phyloP scores from a whole-genome alignment of 2,797 vertebrate genomes.

The Acanthurus lineatus region DNA sequence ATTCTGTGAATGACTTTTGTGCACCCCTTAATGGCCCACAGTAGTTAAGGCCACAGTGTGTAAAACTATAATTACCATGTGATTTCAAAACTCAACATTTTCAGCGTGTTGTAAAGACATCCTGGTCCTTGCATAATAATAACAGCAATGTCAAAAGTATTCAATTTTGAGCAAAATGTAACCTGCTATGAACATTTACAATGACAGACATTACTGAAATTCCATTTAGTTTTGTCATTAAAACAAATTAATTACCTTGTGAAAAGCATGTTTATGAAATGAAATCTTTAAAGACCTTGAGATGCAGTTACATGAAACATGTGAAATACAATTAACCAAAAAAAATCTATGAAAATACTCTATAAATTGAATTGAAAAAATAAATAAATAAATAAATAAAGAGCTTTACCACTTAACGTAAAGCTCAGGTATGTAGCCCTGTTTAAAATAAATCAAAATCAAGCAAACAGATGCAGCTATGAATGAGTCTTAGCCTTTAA shows the following conservation, averaged over 20 bases:
- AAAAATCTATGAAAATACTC: constrained; percentile 36
- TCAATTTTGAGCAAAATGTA: constrained; percentile 67
- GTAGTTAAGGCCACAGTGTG: constrained; percentile 86
- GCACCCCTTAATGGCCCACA: constrained; percentile 85
- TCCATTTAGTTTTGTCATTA: constrained; percentile 70
- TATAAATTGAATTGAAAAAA: constrained; percentile 27
- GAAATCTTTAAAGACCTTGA: constrained; percentile 68
- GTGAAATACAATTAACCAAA: constrained; percentile 36
- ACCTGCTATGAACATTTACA: constrained; percentile 74
- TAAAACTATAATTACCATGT: constrained; percentile 87
- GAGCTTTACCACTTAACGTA: constrained; percentile 40
- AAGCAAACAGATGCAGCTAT: constrained; percentile 21
- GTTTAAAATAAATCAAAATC: constrained; percentile 50
- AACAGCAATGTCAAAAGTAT: constrained; percentile 79
- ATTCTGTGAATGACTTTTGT: constrained; percentile 88
- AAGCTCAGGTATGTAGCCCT: constrained; percentile 28
- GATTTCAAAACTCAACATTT: constrained; percentile 86
- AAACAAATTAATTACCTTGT: constrained; percentile 77
- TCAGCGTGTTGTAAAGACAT: constrained; percentile 79
- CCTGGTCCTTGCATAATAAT: constrained; percentile 80
- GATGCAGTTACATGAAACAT: constrained; percentile 42
- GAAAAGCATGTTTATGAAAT: constrained; percentile 65
- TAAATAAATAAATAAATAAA: constrained; percentile 39
- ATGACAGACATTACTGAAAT: constrained; percentile 75
- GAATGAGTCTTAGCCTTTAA: constrained; percentile 14